Evolutionary conservation across 2,888 invertebrate species (phyloP), one percentile per base, ranked within the genome.

Genomic region (Hypomecis punctinalis): DNA sequence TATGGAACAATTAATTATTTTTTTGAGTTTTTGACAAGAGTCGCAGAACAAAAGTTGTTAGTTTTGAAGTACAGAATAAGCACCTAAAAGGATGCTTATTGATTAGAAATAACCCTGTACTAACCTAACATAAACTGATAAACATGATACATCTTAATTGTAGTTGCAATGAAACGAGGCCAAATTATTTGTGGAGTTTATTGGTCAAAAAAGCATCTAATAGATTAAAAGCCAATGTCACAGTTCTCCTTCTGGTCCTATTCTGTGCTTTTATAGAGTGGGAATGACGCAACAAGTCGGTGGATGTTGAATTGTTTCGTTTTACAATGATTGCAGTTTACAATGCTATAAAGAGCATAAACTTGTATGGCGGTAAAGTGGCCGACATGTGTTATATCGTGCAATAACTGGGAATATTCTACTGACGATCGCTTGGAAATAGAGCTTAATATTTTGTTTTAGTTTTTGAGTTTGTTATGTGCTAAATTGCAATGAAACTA

Each of bases 301-400:
- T 68, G 68, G 63, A 70, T 61, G 74, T 76, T 67, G 74, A 78
- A 80, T 82, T 80, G 79, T 81, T 81, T 78, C 72, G 74, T 76
- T 81, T 78, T 81, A 81, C 76, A 80, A 80, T 79, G 76, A 84
- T 85, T 83, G 82, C 78, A 68, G 76, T 80, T 84, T 79, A 83
- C 80, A 76, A 73, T 69, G 76, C 79, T 71, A 80, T 85, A 81
- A 82, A 84, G 80, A 40, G 52, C 33, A 52, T 52, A 52, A 52
- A 52, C 52, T 77, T 70, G 75, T 75, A 74, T 68, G 70, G 77
- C 79, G 74, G 72, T 79, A 80, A 81, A 76, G 71, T 79, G 73
- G 67, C 68, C 63, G 62, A 69, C 63, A 63, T 66, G 56, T 52
- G 40, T 39, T 23, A 52, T 55, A 63, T 58, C 63, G 49, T 35